Conservation (phyloP, 2,888 invertebrate genomes). For the Nemapogon koenigi region DNA sequence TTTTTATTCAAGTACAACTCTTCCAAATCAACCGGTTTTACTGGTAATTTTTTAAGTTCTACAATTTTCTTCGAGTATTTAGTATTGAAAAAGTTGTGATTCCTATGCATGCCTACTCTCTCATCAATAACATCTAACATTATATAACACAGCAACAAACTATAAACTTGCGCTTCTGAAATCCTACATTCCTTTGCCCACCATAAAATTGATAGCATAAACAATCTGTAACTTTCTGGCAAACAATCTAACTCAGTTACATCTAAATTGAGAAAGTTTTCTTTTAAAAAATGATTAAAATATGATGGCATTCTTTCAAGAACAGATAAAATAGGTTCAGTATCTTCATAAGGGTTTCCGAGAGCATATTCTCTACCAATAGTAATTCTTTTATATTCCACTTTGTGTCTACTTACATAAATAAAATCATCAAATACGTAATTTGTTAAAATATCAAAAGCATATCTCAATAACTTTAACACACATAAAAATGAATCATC, state of each 20-base stretch:
- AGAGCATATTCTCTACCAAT: conserved; percentile 29
- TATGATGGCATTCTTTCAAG: conserved; percentile 27
- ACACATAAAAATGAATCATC: conserved; percentile 66
- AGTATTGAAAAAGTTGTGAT: conserved; percentile 47
- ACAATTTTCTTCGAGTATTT: conserved; percentile 43
- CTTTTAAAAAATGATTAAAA: conserved; percentile 53
- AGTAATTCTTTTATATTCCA: conserved; percentile 31
- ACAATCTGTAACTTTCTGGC: conserved; percentile 66
- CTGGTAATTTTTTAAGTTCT: conserved; percentile 27
- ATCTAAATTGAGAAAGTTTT: conserved; percentile 38
- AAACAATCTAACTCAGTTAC: conserved; percentile 38
- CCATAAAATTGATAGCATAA: conserved; percentile 64
- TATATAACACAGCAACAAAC: conserved; percentile 64
- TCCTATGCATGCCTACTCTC: conserved; percentile 62
- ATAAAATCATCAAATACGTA: conserved; percentile 34
- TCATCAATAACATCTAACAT: conserved; percentile 64
- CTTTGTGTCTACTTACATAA: conserved; percentile 42
- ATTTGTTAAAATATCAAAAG: conserved; percentile 56
- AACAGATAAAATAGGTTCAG: conserved; percentile 27
- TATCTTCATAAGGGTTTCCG: conserved; percentile 25
- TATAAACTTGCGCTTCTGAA: conserved; percentile 55
- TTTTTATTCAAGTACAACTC: conserved; percentile 47
- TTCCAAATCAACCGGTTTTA: conserved; percentile 20
- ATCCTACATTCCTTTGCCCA: conserved; percentile 58
- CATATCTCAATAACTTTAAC: conserved; percentile 67